A percentile compares a stretch with the other conserved stretches of the same genome.
These are phyloP conservation scores for Rhynchopsitta pachyrhyncha DNA, from an alignment of 2,113 vertebrate genomes.

Conservation along the genomic window DNA sequence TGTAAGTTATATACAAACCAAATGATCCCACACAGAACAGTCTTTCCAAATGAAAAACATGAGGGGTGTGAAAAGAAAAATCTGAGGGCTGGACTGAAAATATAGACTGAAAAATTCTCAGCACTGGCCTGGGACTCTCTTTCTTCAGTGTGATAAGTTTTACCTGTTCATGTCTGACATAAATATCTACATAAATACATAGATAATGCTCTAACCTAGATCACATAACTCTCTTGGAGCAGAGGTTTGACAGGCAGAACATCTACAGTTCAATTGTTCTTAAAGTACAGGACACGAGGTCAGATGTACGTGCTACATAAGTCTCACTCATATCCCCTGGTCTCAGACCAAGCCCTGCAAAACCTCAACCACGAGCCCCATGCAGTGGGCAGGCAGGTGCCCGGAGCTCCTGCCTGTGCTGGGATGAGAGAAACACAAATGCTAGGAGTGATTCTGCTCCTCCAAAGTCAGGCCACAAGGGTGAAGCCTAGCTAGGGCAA, in stretches of 20 bases:
- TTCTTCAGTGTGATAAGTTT: not conserved
- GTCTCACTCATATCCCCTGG: not conserved
- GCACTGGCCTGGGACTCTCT: not conserved
- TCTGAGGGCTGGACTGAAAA: not conserved
- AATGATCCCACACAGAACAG: not conserved
- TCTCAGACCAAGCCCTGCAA: accelerated
- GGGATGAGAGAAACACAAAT: not conserved
- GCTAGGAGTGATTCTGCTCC: not conserved
- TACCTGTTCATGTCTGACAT: not conserved
- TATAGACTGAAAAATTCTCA: not conserved
- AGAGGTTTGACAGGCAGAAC: not conserved
- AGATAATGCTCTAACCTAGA: not conserved
- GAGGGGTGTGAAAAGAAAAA: not conserved
- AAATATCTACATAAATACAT: not conserved
- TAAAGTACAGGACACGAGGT: not conserved
- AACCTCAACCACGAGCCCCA: accelerated
- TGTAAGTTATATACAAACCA: not conserved
- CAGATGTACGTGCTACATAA: accelerated
- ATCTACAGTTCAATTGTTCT: not conserved
- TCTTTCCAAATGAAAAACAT: not conserved
- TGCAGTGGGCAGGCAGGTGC: accelerated
- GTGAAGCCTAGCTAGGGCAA: not conserved
- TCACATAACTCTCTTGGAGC: not conserved
- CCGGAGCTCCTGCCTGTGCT: accelerated
- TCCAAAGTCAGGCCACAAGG: not conserved